Evolutionary conservation across 2,797 vertebrate genomes (phyloP).

Genomic region (Mormyrus hasselquistii): DNA sequence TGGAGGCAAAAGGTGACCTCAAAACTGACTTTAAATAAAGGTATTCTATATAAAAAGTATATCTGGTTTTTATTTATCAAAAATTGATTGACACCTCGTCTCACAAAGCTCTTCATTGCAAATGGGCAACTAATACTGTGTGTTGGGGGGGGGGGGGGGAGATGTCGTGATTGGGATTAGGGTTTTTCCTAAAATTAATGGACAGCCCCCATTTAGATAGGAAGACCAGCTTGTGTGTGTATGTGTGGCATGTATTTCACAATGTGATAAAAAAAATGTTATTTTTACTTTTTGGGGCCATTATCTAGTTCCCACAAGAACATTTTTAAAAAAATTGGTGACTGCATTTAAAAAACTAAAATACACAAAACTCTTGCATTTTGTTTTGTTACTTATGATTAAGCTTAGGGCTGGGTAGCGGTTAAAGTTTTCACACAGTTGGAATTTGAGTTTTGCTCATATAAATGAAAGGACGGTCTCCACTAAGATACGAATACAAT

Average conservation of each 20-base stretch:
- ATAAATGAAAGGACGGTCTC: background rate
- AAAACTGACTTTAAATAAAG: background rate
- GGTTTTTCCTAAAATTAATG: too few relatives aligned
- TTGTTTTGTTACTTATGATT: background rate
- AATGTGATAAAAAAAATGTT: background rate
- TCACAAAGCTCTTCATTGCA: background rate
- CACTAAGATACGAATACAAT: background rate
- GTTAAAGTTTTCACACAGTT: background rate
- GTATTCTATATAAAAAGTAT: background rate
- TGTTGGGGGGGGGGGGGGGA: background rate
- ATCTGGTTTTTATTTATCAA: background rate
- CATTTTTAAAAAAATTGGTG: background rate
- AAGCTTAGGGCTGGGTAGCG: background rate
- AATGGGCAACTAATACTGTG: background rate
- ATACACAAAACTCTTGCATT: background rate
- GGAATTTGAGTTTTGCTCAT: background rate
- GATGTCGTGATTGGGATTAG: too few relatives aligned
- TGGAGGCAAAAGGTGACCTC: background rate
- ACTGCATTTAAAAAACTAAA: background rate
- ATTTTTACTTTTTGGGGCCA: background rate
- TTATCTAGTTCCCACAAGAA: background rate
- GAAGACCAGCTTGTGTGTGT: background rate
- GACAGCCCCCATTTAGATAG: too few relatives aligned
- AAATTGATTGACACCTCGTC: background rate
- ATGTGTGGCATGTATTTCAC: background rate